phyloP scores from a whole-genome alignment of 2,888 invertebrate genomes.

The Halictus ligatus region DNA sequence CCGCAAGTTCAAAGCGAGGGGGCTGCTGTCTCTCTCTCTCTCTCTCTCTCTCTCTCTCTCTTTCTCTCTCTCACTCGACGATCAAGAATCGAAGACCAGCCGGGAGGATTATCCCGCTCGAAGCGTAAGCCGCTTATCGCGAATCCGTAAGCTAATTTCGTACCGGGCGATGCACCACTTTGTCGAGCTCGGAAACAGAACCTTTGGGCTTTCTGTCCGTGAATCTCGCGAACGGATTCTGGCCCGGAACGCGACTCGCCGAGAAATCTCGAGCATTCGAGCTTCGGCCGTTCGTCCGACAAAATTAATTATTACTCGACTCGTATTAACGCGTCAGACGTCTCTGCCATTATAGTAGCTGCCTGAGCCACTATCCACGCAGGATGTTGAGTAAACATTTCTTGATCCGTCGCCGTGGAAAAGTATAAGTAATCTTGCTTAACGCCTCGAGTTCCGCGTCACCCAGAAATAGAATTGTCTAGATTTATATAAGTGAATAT shows the following conservation, averaged over 20 bases:
- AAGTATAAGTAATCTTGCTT: background rate
- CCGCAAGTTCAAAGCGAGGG: slow-evolving; percentile 69
- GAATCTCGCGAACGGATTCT: slow-evolving; percentile 35
- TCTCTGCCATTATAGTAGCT: background rate
- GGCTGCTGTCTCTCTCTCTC: background rate
- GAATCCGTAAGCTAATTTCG: slow-evolving; percentile 78
- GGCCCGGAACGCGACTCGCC: background rate
- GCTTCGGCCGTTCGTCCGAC: background rate
- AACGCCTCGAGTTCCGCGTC: no score
- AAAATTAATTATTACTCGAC: slow-evolving; percentile 3
- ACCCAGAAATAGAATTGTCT: background rate
- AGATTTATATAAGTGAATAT: background rate
- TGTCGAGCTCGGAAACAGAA: slow-evolving; percentile 50
- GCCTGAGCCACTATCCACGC: background rate
- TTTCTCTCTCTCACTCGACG: slow-evolving; percentile 35
- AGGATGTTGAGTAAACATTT: background rate
- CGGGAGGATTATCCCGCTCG: slow-evolving; percentile 75
- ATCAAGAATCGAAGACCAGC: slow-evolving; percentile 76
- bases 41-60: background rate
- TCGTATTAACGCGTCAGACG: background rate
- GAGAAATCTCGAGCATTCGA: background rate
- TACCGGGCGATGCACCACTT: slow-evolving; percentile 66
- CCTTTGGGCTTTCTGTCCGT: slow-evolving; percentile 31
- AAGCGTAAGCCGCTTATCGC: slow-evolving; percentile 79
- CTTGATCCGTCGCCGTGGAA: background rate